Base-by-base conservation (phyloP, 2,797 vertebrate genomes). In the Lagocephalus sceleratus region DNA sequence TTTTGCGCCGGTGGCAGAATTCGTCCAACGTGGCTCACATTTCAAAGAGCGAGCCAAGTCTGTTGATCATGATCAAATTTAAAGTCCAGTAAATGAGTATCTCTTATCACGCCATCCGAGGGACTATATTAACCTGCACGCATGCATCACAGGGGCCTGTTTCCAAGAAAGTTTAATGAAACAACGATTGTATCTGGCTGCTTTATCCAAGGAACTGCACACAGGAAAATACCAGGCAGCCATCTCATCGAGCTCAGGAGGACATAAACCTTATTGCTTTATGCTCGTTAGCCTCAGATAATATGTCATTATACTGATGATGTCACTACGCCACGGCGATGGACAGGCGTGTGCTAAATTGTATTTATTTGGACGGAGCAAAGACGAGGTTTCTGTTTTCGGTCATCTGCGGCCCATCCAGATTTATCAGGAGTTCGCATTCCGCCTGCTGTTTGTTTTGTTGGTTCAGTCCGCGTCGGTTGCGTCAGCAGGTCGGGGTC, bases 21-120 rank as follows among this genome's bases (percentile, higher is more conserved):
- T 54, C 66, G 57, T 78, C 57, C 42, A 45, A 58, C 52, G 51
- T 57, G 20, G 71, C 71, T 69, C 71, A 54, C 38, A 21, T 23
- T 23, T 45, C 32, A 54, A 42, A 54, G 7, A 61, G 38, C 48
- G 42, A 22, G 44, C 38, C 42, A 21, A 19, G 41, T 47, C 47
- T 53, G 51, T 38, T 47, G 46, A 22, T 58, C 50, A 41, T 26
- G 16, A 59, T 68, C 21, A 60, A 63, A 54, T 39, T 46, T 39
- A 17, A 29, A 62, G 41, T 54, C 57, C 32, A 57, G 32, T 45
- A 43, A 57, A 25, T 5, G 1, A 60, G 23, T 41, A n/a, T 38
- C 9, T 15, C 26, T 53, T 65, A 60, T 75, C 47, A 39, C 17
- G 51, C 22, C 45, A 21, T 60, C 42, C 22, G 43, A 44, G 23